Evolutionary conservation across 2,797 vertebrate genomes (phyloP).

Genomic region (Triplophysa bombifrons): DNA sequence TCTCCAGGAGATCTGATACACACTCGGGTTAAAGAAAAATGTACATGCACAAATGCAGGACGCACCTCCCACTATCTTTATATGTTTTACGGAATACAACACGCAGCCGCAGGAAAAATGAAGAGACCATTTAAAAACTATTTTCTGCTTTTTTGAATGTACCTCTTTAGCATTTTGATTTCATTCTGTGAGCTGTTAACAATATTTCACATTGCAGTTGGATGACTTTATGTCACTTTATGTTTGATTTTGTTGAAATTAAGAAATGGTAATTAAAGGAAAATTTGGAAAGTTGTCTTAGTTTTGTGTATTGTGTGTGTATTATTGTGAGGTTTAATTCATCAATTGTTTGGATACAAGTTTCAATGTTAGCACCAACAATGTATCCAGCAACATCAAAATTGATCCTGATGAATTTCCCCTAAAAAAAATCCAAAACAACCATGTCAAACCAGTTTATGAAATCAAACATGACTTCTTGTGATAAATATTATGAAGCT

Average conservation of each 20-base stretch:
- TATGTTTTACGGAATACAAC: background rate
- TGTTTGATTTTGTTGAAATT: too few relatives aligned
- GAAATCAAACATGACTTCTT: too few relatives aligned
- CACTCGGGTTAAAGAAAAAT: constrained; percentile 62
- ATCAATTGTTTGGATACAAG: constrained; percentile 83
- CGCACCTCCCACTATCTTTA: background rate
- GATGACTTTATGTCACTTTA: too few relatives aligned
- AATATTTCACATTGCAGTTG: too few relatives aligned
- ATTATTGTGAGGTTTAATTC: background rate
- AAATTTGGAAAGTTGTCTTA: too few relatives aligned
- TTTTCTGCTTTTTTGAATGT: too few relatives aligned
- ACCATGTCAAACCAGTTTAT: background rate
- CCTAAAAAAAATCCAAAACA: constrained; percentile 68
- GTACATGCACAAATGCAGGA: constrained; percentile 56
- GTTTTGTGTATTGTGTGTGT: background rate
- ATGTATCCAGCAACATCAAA: constrained; percentile 92
- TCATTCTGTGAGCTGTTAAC: too few relatives aligned
- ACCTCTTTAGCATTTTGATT: too few relatives aligned
- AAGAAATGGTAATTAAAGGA: too few relatives aligned
- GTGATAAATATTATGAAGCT: background rate
- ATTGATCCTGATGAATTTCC: constrained; percentile 94
- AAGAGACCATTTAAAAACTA: too few relatives aligned
- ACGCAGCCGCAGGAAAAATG: too few relatives aligned
- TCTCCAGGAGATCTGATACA: constrained; percentile 87
- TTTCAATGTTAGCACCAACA: constrained; percentile 93